Percentiles rank a stretch among this genome's conserved stretches.
These are phyloP conservation scores for Acestrorhynchus altus DNA, from an alignment of 2,797 vertebrate genomes.

Conservation along the genomic window DNA sequence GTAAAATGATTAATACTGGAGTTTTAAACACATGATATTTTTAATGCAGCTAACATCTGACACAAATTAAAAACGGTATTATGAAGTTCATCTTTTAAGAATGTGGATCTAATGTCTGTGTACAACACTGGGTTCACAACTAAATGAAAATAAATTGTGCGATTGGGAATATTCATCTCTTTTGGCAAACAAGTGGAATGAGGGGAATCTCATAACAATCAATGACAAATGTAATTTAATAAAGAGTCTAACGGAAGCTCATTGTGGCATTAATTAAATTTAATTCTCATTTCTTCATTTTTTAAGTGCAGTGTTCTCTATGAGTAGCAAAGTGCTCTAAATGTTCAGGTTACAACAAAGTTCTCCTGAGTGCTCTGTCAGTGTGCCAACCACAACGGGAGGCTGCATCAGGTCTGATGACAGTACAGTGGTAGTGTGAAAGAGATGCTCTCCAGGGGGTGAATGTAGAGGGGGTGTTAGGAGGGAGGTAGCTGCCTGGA, in stretches of 20 bases:
- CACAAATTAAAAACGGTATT: no score
- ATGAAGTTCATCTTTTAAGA: no score
- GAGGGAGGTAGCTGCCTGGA: constrained; percentile 31
- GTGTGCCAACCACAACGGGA: constrained; percentile 35
- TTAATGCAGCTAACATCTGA: no score
- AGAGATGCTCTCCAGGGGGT: constrained; percentile 25
- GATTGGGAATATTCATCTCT: no score
- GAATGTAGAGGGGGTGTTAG: not conserved
- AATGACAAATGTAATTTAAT: constrained; percentile 6
- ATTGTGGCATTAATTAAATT: constrained; percentile 30
- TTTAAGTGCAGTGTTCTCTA: constrained; percentile 30
- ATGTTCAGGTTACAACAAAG: constrained; percentile 19
- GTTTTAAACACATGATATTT: no score
- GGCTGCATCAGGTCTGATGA: constrained; percentile 37
- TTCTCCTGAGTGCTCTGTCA: constrained; percentile 10
- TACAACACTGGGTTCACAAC: no score
- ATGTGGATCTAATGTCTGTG: no score
- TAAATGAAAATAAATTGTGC: no score
- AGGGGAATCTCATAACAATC: no score
- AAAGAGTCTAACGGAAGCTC: constrained; percentile 39
- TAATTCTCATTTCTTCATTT: not conserved
- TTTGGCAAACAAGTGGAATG: not conserved
- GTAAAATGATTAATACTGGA: no score
- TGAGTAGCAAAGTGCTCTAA: constrained; percentile 16
- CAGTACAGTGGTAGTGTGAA: constrained; percentile 25